A percentile compares a stretch with the other conserved stretches of the same genome.
phyloP scores from a whole-genome alignment of 1,140 invertebrate genomes.

The Polyergus mexicanus region DNA sequence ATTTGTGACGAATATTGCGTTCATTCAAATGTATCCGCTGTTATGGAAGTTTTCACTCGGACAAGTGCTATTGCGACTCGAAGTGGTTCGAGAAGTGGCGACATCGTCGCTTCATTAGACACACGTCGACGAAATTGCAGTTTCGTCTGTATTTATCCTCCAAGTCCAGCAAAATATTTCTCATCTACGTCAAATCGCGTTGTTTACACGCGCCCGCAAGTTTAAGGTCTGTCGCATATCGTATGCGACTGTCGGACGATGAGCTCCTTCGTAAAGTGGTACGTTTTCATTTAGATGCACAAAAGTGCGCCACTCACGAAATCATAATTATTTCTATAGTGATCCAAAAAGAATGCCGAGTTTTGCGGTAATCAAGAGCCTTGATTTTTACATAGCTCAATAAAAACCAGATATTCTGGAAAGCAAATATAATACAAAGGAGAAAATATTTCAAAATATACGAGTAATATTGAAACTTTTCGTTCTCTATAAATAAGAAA shows the following conservation, averaged over 20 bases:
- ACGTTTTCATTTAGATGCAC: not conserved
- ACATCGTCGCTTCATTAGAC: constrained; percentile 40
- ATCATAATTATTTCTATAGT: not conserved
- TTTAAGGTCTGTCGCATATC: constrained; percentile 4
- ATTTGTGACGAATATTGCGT: constrained; percentile 39
- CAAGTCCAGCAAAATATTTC: constrained; percentile 38
- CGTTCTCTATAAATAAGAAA: not conserved
- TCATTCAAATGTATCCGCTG: constrained; percentile 6
- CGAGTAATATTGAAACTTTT: not conserved
- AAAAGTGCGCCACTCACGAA: not conserved
- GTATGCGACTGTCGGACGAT: not conserved
- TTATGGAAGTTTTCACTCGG: constrained; percentile 15
- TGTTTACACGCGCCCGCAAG: constrained; percentile 30
- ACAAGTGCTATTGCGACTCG: constrained; percentile 11
- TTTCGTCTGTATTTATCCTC: constrained; percentile 32
- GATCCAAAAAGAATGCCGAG: not conserved
- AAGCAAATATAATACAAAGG: not conserved
- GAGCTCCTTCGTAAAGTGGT: constrained; percentile 17
- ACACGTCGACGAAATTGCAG: constrained; percentile 40
- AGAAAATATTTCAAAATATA: not conserved
- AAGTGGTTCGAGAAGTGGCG: constrained; percentile 12
- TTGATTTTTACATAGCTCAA: not conserved
- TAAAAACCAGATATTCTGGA: not conserved
- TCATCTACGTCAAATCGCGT: constrained; percentile 30
- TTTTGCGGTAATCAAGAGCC: not conserved